A percentile compares a stretch with the other conserved stretches of the same genome.
Conservation (phyloP, 2,797 vertebrate genomes). For the Serranus cabrilla region DNA sequence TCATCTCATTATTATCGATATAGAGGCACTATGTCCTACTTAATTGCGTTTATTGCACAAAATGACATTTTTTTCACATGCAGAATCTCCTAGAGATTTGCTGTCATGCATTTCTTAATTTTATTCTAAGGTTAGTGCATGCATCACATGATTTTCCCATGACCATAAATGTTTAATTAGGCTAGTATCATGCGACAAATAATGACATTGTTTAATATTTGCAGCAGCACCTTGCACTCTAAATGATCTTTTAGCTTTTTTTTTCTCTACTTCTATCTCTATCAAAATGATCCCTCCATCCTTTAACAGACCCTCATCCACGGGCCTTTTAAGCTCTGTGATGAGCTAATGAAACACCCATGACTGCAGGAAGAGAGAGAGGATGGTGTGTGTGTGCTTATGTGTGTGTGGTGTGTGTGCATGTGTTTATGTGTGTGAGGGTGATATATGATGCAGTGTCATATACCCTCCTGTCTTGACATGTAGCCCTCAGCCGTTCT, state of each 20-base stretch:
- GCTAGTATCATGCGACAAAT: conserved; percentile 1
- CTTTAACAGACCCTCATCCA: conserved; percentile 12
- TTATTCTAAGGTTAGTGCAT: not conserved
- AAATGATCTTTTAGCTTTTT: not conserved
- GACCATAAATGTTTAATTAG: conserved; percentile 24
- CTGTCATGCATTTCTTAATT: not conserved
- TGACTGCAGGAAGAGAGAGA: conserved; percentile 61
- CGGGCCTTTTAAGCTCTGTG: conserved; percentile 40
- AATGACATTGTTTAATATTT: conserved; percentile 11
- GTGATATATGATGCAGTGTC: conserved; percentile 68
- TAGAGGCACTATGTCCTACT: not conserved
- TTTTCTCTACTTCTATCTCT: not conserved
- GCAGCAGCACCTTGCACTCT: not conserved
- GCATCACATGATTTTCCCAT: conserved; percentile 2
- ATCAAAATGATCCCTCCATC: conserved; percentile 10
- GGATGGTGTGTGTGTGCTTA: not conserved
- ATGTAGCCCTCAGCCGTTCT: conserved; percentile 53
- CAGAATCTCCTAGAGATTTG: not conserved
- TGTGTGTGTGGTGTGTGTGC: conserved; percentile 12
- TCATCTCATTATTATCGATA: not conserved
- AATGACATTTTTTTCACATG: not conserved
- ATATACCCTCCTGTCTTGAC: conserved; percentile 57
- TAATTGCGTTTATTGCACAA: conserved; percentile 15
- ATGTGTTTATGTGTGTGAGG: conserved; percentile 26
- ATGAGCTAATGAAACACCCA: conserved; percentile 70